phyloP scores from a whole-genome alignment of 2,888 invertebrate genomes.

The Neuroscelio doddi region DNA sequence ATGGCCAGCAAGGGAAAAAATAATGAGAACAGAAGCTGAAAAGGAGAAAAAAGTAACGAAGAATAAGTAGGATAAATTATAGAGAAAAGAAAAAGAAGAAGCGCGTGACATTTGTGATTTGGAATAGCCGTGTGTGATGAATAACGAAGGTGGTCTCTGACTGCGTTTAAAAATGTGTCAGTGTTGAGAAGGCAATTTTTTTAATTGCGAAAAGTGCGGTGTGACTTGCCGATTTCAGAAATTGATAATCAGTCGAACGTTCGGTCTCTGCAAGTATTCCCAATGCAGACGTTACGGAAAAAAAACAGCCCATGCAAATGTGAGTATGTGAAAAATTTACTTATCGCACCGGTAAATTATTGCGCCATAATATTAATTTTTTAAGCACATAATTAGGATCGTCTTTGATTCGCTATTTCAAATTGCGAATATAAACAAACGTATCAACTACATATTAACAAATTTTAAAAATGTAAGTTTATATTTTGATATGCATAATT shows the following conservation, averaged over 20 bases:
- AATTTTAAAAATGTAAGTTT: too few species aligned
- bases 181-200: slow-evolving; percentile 22
- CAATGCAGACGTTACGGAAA: slow-evolving; percentile 93
- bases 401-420: too few species aligned
- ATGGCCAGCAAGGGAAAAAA: slow-evolving; percentile 6
- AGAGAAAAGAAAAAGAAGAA: slow-evolving; percentile 26
- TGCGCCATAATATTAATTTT: slow-evolving; percentile 4
- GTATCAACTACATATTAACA: too few species aligned
- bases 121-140: slow-evolving; percentile 2
- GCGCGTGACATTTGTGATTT: slow-evolving; percentile 9
- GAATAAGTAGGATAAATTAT: slow-evolving; percentile 6
- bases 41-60: slow-evolving; percentile 2
- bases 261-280: slow-evolving; percentile 47
- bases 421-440: too few species aligned
- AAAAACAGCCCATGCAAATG: slow-evolving; percentile 95
- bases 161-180: slow-evolving; percentile 25
- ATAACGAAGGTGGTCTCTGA: slow-evolving; percentile 14
- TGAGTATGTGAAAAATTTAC: slow-evolving; percentile 75
- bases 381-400: too few species aligned
- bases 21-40: slow-evolving; percentile 22
- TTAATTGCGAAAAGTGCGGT: slow-evolving; percentile 19
- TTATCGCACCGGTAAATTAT: slow-evolving; percentile 24
- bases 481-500: too few species aligned
- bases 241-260: slow-evolving; percentile 19
- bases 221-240: slow-evolving; percentile 13